Evolutionary conservation across 2,113 vertebrate genomes (phyloP), one percentile per base, ranked within the genome.

Genomic region (Callopanchax toddi): DNA sequence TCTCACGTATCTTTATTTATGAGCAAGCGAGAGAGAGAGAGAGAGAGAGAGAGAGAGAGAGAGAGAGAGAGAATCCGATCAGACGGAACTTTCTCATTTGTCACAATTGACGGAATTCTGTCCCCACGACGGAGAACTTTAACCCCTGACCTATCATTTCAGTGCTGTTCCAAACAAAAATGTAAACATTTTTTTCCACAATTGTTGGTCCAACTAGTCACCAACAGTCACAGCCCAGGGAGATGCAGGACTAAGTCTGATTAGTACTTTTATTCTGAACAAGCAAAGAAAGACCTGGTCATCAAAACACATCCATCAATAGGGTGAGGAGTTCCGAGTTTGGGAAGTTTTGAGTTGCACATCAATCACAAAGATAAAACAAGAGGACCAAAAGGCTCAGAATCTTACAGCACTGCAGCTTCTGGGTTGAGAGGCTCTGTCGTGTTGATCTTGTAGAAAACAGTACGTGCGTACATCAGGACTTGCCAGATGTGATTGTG

Each of bases 401-500:
- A 32, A 8, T 84, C 97, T 91, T 82, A 99, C 97, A 98, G 90
- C 29, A 99, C 96, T 65, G 97, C 96, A 84, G 97, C 97, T 76
- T 99, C 97, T 4, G 97, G 96, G 82, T 99, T 99, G 42, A 96
- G 88, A 55, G 97, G 96, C 67, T 88, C 94, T 5, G 86, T 72
- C 1, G 96, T 98, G 79, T 94, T 95, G 44, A 99, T 99, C 93
- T 99, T 99, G 92, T 99, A 99, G 93, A 99, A 99, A 78, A 99
- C 88, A 32, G 96, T 94, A 56, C 97, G 91, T 42, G 97, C 96
- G 0, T 97, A 99, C 96, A 99, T 97, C 50, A 99, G 65, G 16
- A 99, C 95, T 81, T 99, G 97, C 97, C 97, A 99, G 84, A 99
- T 98, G 85, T 98, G 97, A 76, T 98, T 99, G 85, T 99, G 95